Base-by-base conservation (phyloP, 1,140 invertebrate genomes). In the Anastrepha obliqua region DNA sequence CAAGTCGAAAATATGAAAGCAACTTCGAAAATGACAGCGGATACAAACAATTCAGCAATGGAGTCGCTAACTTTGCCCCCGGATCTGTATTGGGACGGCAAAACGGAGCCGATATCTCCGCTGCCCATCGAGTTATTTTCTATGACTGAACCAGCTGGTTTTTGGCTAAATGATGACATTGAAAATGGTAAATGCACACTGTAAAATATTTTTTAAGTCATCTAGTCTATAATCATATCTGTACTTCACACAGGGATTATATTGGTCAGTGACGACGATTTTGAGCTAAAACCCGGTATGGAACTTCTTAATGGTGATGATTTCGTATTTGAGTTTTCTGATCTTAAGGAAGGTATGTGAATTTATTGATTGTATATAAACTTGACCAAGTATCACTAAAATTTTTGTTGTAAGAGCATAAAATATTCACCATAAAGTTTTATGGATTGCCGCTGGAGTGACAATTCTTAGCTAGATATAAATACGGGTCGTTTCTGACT, bases 81-180 rank as follows among this genome's bases (percentile, higher is more conserved):
- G 58, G 92, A 93, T 55, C 88, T 92, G 7, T 93, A 90, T 70
- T 93, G 92, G 92, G 91, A 92, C 88, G 89, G 90, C 86, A 93
- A 93, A 89, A 78, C 90, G 88, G 92, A 93, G 89, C 91, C 91
- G 20, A 87, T 87, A 44, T 93, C 92, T 55, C 92, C 92, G 67
- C 86, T 89, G 65, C 88, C 88, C 87, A 89, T 89, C 91, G 92
- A 93, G 74, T 89, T 93, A 87, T 92, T 92, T 88, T 44, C 89
- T 88, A 90, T 93, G 87, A 88, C 87, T 89, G 90, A 92, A 59
- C 55, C 90, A 17, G 62, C 88, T 86, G 67, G 64, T n/a, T 51
- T 74, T 65, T 91, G 91, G 88, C 88, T 93, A 29, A 59, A 60
- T 88, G 91, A 91, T 87, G 90, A 92, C 90, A 92, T 93, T 91